These are phyloP conservation scores for Lytechinus variegatus DNA, from an alignment of 35 echinoderm and acorn worm species.

Conservation along the genomic window DNA sequence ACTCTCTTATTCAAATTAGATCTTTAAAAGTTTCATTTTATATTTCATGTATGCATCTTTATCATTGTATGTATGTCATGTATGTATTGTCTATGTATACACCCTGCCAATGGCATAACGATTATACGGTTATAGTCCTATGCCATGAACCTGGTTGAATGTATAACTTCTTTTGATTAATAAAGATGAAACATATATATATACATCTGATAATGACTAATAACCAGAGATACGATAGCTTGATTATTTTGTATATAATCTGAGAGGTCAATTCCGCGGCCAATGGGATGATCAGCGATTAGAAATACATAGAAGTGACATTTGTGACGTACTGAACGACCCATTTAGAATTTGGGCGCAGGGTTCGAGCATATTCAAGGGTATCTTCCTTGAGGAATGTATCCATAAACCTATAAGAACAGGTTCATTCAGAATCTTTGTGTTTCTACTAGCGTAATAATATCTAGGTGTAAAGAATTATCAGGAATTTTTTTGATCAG, in stretches of 20 bases:
- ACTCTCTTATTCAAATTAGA: too few species aligned
- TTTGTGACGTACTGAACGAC: neutral
- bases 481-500: too few species aligned
- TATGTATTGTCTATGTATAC: too few species aligned
- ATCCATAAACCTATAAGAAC: neutral
- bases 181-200: too few species aligned
- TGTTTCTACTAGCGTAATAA: slow-evolving; percentile 1
- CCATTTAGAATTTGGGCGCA: slow-evolving; percentile 17
- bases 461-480: neutral
- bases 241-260: slow-evolving; percentile 7
- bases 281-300: neutral
- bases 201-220: too few species aligned
- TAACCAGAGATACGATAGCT: neutral
- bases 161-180: too few species aligned
- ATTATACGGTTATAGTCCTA: too few species aligned
- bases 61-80: too few species aligned
- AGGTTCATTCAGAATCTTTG: neutral
- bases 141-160: too few species aligned
- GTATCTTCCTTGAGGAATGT: neutral
- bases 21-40: too few species aligned
- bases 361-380: neutral
- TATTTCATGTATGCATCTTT: too few species aligned
- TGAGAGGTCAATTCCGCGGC: neutral
- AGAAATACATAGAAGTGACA: neutral
- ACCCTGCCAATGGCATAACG: too few species aligned